Evolutionary conservation across 2,888 invertebrate species (phyloP).

Genomic region (Tenthredo amoena): DNA sequence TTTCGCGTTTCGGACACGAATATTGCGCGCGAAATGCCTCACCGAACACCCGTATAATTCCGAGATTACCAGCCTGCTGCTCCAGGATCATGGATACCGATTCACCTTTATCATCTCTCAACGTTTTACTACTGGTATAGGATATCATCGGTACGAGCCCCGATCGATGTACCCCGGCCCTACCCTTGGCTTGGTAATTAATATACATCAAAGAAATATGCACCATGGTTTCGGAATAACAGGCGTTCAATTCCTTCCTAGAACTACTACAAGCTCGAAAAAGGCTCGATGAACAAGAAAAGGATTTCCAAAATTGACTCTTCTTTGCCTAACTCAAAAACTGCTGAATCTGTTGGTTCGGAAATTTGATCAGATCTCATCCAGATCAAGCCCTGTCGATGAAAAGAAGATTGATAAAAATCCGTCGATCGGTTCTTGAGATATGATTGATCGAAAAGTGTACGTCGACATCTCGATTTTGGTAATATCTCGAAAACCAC

Average conservation of each 20-base stretch:
- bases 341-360: not conserved
- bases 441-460: not conserved
- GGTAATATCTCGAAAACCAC: not conserved
- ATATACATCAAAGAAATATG: not conserved
- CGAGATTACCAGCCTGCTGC: slow-evolving; percentile 14
- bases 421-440: not conserved
- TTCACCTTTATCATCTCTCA: slow-evolving; percentile 26
- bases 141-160: not conserved
- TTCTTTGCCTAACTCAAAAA: not conserved
- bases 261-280: not conserved
- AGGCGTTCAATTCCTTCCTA: not conserved
- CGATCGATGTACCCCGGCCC: not conserved
- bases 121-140: slow-evolving; percentile 2
- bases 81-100: not conserved
- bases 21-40: slow-evolving; percentile 43
- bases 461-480: not conserved
- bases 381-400: not conserved
- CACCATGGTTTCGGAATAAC: not conserved
- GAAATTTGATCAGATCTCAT: not conserved
- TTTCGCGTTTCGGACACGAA: slow-evolving; percentile 21
- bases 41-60: slow-evolving; percentile 47
- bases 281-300: not conserved
- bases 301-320: not conserved
- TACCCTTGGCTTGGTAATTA: not conserved
- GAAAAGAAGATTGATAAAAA: not conserved